phyloP scores from a whole-genome alignment of 2,113 vertebrate species.

The Caranx ignobilis region DNA sequence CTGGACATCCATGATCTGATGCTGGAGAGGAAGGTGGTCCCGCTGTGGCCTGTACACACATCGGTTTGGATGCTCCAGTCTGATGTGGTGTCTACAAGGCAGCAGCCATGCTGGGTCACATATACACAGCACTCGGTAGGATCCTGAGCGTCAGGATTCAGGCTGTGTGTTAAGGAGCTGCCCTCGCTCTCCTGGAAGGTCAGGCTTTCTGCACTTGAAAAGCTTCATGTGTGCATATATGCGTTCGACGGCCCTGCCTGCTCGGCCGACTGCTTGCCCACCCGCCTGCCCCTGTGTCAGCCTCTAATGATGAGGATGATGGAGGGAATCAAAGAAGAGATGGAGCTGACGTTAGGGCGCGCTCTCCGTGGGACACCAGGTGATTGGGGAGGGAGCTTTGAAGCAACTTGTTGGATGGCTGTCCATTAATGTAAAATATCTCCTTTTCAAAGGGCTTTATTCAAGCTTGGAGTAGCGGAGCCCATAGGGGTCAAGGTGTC shows the following conservation, averaged over 20 bases:
- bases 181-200: constrained; percentile 77
- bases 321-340: constrained; percentile 84
- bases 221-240: constrained; percentile 70
- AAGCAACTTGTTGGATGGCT: constrained; percentile 85
- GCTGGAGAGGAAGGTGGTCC: constrained; percentile 56
- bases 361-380: constrained; percentile 81
- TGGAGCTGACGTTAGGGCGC: constrained; percentile 73
- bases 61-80: constrained; percentile 56
- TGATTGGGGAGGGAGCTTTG: constrained; percentile 84
- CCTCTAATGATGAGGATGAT: constrained; percentile 85
- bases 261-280: constrained; percentile 66
- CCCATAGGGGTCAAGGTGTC: constrained; percentile 79
- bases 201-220: constrained; percentile 81
- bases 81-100: constrained; percentile 69
- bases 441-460: constrained; percentile 84
- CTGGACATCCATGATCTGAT: constrained; percentile 52
- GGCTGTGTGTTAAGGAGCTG: constrained; percentile 79
- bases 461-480: constrained; percentile 74
- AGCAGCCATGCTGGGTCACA: constrained; percentile 69
- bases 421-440: constrained; percentile 87
- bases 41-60: constrained; percentile 65
- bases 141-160: constrained; percentile 71
- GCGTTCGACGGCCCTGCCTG: constrained; percentile 69
- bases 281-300: constrained; percentile 71
- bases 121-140: constrained; percentile 76